Percentiles rank a stretch among this genome's conserved stretches.
Conservation (phyloP, 2,797 vertebrate genomes). For the Coracias cyanogaster region DNA sequence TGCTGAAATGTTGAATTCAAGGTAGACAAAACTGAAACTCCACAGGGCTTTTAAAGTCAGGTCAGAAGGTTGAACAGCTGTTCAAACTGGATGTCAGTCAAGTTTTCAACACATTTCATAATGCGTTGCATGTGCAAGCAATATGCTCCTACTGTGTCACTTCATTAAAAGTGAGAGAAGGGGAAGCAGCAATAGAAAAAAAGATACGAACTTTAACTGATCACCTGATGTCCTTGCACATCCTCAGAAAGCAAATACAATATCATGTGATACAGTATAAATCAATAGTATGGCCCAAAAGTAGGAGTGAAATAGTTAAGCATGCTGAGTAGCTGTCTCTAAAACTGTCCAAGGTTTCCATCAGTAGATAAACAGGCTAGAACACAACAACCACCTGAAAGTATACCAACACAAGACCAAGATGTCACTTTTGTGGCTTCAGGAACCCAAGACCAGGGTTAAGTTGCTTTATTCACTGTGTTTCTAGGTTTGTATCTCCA, state of each 20-base stretch:
- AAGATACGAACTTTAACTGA: not conserved
- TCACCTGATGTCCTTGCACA: not conserved
- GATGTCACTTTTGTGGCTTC: not conserved
- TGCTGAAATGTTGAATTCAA: not conserved
- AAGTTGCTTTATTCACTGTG: not conserved
- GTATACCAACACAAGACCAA: not conserved
- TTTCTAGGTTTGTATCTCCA: not conserved
- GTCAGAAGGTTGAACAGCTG: conserved; percentile 1
- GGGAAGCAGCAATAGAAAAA: not conserved
- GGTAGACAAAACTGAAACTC: not conserved
- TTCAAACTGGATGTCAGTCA: not conserved
- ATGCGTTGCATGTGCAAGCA: not conserved
- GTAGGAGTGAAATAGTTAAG: not conserved
- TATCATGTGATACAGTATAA: not conserved
- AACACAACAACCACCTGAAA: not conserved
- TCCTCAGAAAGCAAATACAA: not conserved
- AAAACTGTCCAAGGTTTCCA: not conserved
- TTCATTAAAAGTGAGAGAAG: not conserved
- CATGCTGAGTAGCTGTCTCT: not conserved
- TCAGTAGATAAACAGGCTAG: not conserved
- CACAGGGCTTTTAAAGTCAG: not conserved
- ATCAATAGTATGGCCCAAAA: not conserved
- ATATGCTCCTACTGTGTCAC: not conserved
- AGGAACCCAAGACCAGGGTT: not conserved
- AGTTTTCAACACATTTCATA: not conserved